Evolutionary conservation across 1,140 invertebrate genomes (phyloP).

Genomic region (Macrostomum lignano): DNA sequence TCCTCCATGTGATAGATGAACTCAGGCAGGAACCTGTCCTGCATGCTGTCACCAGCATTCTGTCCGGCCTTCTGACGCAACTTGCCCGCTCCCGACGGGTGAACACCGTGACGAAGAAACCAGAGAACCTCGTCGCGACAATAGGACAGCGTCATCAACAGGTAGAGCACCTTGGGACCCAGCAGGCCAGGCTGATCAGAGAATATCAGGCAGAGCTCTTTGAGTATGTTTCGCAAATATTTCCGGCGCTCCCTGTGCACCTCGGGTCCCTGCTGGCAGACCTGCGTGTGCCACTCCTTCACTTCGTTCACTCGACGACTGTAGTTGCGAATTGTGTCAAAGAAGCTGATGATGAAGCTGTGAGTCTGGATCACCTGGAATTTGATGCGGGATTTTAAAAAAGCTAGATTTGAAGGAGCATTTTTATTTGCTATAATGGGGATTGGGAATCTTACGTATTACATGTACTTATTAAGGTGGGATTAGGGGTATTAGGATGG

Average conservation of each 20-base stretch:
- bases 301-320: slow-evolving; percentile 65
- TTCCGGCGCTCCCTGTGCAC: slow-evolving; percentile 75
- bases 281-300: slow-evolving; percentile 64
- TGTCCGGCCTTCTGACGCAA: too few species aligned
- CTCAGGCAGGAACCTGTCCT: slow-evolving; percentile 57
- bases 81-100: too few species aligned
- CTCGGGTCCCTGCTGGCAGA: slow-evolving; percentile 34
- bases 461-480: too few species aligned
- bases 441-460: too few species aligned
- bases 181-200: slow-evolving; percentile 86
- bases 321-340: slow-evolving; percentile 52
- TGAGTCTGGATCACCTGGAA: slow-evolving; percentile 82
- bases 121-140: slow-evolving; percentile 83
- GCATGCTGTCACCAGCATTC: slow-evolving; percentile 4
- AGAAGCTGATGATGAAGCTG: slow-evolving; percentile 62
- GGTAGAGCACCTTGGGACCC: slow-evolving; percentile 77
- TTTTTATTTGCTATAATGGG: too few species aligned
- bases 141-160: slow-evolving; percentile 77
- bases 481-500: too few species aligned
- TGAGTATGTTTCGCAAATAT: slow-evolving; percentile 70
- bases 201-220: slow-evolving; percentile 71
- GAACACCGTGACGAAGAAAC: slow-evolving; percentile 76
- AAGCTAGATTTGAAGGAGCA: too few species aligned
- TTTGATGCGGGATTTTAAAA: too few species aligned
- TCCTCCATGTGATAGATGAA: slow-evolving; percentile 92